Evolutionary conservation across 1,140 invertebrate species (phyloP), one percentile per base, ranked within the genome.

Genomic region (Papilio machaon): DNA sequence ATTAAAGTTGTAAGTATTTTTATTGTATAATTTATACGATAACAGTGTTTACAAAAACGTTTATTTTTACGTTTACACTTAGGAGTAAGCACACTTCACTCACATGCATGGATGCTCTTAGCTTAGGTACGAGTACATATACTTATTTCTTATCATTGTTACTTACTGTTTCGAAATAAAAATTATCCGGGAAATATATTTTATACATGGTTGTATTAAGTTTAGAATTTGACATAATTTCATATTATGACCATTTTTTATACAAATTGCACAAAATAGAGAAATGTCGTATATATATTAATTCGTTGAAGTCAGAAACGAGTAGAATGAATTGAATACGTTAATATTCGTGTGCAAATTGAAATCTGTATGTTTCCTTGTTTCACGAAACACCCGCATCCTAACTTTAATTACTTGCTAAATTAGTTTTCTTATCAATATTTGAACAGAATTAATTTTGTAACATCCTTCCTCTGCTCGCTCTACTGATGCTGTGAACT

Each of bases 341-440:
- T 64, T 64, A 35, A 70, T 30, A 70, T 70, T 30, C 30, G 64
- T 15, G 64, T 70, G 30, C 64, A 35, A 70, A 70, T 70, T 70
- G 23, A 35, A 70, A 70, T 30, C 64, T 35, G 64, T 70, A 35
- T 38, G 64, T 70, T 70, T 70, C 13, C 64, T 70, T 70, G 30
- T 70, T 35, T 11, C 64, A 19, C 60, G 64, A 70, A 70, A 30
- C 64, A 70, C 23, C 64, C 64, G 64, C 64, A 70, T 23, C 23
- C 64, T 15, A 70, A 70, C 64, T 70, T 70, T 70, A 70, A 70
- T 70, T 70, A 23, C 64, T 70, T 70, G 23, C 30, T 70, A 35
- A 70, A 70, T 70, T 70, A 70, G 64, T 70, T 70, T 70, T 35
- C 30, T 70, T 70, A 70, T 70, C 64, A 70, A 70, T 70, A 70